A percentile compares a stretch with the other conserved stretches of the same genome.
Evolutionary conservation across 2,888 invertebrate genomes (phyloP).

Genomic region (Patella pellucida): DNA sequence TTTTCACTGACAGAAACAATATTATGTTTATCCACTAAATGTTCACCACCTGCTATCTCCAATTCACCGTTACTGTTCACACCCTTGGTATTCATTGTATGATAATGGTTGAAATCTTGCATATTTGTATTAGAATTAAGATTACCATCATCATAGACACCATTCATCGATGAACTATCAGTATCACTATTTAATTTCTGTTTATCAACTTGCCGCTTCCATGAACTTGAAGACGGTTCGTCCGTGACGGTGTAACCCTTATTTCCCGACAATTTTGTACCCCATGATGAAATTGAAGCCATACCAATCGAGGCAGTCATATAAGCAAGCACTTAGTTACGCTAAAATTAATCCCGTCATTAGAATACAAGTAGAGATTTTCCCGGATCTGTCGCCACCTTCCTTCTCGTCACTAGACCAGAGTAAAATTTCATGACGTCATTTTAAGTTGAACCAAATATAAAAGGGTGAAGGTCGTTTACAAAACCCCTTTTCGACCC

Average conservation of each 20-base stretch:
- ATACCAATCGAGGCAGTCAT: constrained; percentile 38
- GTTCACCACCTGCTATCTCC: constrained; percentile 7
- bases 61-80: neutral
- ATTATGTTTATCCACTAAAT: constrained; percentile 26
- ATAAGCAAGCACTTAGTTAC: constrained; percentile 6
- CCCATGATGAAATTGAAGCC: constrained; percentile 49
- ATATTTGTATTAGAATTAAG: neutral
- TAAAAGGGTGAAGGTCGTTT: too few species aligned
- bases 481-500: too few species aligned
- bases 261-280: constrained; percentile 34
- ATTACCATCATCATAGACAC: constrained; percentile 14
- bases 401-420: too few species aligned
- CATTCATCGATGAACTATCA: constrained; percentile 21
- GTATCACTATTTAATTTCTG: constrained; percentile 6
- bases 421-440: too few species aligned
- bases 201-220: constrained; percentile 28
- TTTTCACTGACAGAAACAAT: constrained; percentile 38
- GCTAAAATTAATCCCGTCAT: too few species aligned
- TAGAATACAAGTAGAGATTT: too few species aligned
- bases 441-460: too few species aligned
- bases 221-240: constrained; percentile 24
- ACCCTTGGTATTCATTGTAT: neutral
- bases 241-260: constrained; percentile 18
- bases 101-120: constrained; percentile 8
- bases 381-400: too few species aligned